Conservation (phyloP, 2,113 vertebrate genomes). For the Xenotilapia leptura region DNA sequence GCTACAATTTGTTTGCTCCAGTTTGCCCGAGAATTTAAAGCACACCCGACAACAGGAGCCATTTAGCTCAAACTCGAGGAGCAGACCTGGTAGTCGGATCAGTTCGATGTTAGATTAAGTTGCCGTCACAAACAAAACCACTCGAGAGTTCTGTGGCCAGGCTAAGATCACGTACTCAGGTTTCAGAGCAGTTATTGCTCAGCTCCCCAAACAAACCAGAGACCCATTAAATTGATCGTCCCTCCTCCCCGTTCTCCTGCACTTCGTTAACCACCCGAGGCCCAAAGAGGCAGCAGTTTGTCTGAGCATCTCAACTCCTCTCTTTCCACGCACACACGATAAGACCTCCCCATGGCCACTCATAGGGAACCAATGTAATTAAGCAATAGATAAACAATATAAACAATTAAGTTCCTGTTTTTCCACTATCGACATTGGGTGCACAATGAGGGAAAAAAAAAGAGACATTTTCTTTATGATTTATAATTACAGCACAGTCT, state of each 20-base stretch:
- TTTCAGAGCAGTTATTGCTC: not conserved
- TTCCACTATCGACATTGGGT: accelerated
- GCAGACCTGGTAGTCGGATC: not conserved
- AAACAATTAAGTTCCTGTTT: not conserved
- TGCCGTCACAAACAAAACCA: not conserved
- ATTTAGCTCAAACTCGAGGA: not conserved
- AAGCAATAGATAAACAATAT: not conserved
- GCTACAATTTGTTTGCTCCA: not conserved
- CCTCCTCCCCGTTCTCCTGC: not conserved
- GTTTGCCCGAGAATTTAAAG: not conserved
- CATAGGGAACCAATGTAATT: not conserved
- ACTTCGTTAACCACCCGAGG: not conserved
- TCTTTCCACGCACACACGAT: not conserved
- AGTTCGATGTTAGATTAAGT: not conserved
- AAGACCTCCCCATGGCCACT: not conserved
- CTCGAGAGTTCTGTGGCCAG: not conserved
- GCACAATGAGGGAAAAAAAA: not conserved
- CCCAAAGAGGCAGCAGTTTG: not conserved
- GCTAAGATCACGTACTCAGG: not conserved
- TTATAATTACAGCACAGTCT: not conserved
- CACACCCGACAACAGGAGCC: not conserved
- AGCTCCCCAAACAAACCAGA: not conserved
- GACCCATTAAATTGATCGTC: not conserved
- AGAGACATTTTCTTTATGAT: not conserved
- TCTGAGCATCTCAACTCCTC: not conserved